These are phyloP conservation scores for Clarias macrocephalus DNA, from an alignment of 2,113 vertebrate genomes.

Conservation along the genomic window DNA sequence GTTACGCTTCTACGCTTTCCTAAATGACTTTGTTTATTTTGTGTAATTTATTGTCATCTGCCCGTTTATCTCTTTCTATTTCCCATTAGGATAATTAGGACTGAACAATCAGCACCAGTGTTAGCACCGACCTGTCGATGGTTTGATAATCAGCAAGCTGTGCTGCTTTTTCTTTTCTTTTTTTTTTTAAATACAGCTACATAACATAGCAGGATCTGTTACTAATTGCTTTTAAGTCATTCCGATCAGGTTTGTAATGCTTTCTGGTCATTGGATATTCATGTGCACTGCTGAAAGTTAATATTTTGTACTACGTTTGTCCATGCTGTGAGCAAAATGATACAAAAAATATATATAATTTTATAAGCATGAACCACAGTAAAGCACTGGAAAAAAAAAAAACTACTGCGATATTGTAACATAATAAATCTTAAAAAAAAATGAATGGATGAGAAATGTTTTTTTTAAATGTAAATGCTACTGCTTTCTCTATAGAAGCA, in stretches of 20 bases:
- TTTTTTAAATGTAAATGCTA: neutral
- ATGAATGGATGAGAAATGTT: neutral
- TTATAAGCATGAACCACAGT: neutral
- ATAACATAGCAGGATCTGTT: neutral
- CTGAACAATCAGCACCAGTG: neutral
- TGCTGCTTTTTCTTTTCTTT: neutral
- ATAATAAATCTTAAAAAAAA: neutral
- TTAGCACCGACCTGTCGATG: neutral
- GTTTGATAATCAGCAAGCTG: neutral
- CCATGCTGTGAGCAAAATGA: neutral
- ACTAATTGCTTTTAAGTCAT: neutral
- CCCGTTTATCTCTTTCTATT: neutral
- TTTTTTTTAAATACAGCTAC: neutral
- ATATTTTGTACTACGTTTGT: no score
- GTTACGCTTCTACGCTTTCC: neutral
- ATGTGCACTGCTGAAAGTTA: neutral
- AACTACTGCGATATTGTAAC: neutral
- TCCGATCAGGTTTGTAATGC: constrained; percentile 10
- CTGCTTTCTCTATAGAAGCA: neutral
- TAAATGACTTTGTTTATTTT: neutral
- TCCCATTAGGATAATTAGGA: constrained; percentile 8
- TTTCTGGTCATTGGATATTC: neutral
- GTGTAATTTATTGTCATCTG: neutral
- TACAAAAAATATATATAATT: no score
- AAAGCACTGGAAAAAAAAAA: neutral